Evolutionary conservation across 2,888 invertebrate species (phyloP).

Genomic region (Gasteruption jaculator): DNA sequence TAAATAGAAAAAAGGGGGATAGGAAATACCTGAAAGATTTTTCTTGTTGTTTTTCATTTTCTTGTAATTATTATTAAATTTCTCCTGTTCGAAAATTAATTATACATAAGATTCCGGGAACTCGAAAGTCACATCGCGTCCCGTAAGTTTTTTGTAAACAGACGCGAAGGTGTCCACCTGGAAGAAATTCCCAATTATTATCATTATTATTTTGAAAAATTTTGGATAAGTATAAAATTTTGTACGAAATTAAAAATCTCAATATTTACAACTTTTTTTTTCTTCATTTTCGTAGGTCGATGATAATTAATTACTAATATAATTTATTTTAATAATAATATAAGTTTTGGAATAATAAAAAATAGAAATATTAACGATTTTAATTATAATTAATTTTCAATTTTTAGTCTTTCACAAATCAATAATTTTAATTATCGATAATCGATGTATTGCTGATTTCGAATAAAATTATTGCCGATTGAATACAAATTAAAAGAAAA

Average conservation of each 20-base stretch:
- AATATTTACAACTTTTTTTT: too few species aligned
- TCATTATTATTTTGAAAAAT: conserved; percentile 8
- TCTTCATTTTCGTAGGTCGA: too few species aligned
- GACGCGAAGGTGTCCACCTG: conserved; percentile 97
- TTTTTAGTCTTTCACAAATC: conserved; percentile 9
- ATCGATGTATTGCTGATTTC: too few species aligned
- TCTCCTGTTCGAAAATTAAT: conserved; percentile 39
- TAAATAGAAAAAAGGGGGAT: too few species aligned
- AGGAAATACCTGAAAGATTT: conserved; percentile 1
- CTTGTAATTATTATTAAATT: too few species aligned
- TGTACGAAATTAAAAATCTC: too few species aligned
- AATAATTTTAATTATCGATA: neutral
- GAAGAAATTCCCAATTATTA: conserved; percentile 12
- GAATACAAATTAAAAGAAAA: conserved; percentile 37
- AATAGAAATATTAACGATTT: conserved; percentile 1
- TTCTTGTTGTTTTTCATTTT: conserved; percentile 20
- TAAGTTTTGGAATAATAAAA: conserved; percentile 14
- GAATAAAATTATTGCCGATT: too few species aligned
- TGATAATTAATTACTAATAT: too few species aligned
- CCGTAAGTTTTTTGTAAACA: conserved; percentile 98
- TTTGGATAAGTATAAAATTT: too few species aligned
- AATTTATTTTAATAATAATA: neutral
- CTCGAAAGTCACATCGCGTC: conserved; percentile 98
- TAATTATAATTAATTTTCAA: neutral
- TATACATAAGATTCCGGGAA: conserved; percentile 98